These are phyloP conservation scores for Papilio demoleus DNA, from an alignment of 2,888 invertebrate genomes.

Conservation along the genomic window DNA sequence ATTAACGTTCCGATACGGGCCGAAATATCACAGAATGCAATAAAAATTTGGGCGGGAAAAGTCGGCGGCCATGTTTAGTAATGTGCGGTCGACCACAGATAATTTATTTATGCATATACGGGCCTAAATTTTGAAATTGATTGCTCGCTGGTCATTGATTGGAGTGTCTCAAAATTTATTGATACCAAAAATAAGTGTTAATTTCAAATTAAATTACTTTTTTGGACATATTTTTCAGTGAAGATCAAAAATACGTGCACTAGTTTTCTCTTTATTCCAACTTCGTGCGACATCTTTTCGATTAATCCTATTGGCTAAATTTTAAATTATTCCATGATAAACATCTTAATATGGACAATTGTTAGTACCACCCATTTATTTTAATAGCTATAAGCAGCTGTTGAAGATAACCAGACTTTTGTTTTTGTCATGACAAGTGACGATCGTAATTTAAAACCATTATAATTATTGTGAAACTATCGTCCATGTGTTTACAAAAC, in stretches of 20 bases:
- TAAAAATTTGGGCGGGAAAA: slow-evolving; percentile 46
- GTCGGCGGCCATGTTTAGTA: slow-evolving; percentile 49
- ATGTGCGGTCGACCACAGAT: slow-evolving; percentile 52
- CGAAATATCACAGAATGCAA: slow-evolving; percentile 52
- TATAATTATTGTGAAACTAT: slow-evolving; percentile 22
- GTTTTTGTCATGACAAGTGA: slow-evolving; percentile 19
- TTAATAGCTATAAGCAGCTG: slow-evolving; percentile 10
- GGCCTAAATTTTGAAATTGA: slow-evolving; percentile 38
- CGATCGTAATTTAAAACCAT: slow-evolving; percentile 22
- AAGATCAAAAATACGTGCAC: too few species aligned
- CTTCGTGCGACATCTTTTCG: too few species aligned
- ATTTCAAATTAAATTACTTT: not conserved
- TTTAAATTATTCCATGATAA: not conserved
- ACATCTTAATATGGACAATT: slow-evolving; percentile 2
- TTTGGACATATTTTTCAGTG: too few species aligned
- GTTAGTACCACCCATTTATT: slow-evolving; percentile 10
- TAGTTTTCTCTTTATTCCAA: too few species aligned
- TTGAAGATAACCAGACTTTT: slow-evolving; percentile 10
- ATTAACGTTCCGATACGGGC: slow-evolving; percentile 67
- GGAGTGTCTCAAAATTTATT: slow-evolving; percentile 17
- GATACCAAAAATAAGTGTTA: not conserved
- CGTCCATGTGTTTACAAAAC: slow-evolving; percentile 3
- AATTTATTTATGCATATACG: slow-evolving; percentile 45
- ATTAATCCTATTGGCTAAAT: not conserved
- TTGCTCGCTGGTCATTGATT: slow-evolving; percentile 20